Conservation (phyloP, 2,797 vertebrate genomes). For the Macroramphosus scolopax region DNA sequence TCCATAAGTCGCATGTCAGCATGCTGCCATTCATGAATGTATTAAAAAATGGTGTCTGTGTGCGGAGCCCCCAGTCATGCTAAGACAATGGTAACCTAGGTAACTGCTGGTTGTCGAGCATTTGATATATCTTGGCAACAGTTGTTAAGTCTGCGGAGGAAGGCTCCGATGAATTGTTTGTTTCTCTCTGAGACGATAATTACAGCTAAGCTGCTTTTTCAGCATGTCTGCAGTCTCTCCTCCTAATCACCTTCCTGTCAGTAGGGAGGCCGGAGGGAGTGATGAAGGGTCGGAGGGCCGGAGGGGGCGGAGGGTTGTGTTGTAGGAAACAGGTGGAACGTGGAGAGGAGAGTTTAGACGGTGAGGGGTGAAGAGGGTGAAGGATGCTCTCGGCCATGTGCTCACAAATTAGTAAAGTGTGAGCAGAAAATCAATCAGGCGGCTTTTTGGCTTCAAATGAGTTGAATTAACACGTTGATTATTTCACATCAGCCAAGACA, state of each 20-base stretch:
- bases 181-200: conserved; percentile 60
- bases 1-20: conserved; percentile 9
- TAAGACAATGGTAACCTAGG: conserved; percentile 65
- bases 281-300: too few species aligned
- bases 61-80: conserved; percentile 18
- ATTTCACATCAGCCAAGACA: not conserved
- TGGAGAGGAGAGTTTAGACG: not conserved
- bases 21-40: conserved; percentile 32
- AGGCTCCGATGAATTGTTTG: conserved; percentile 64
- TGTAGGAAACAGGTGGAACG: conserved; percentile 24
- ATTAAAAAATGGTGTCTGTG: conserved; percentile 17
- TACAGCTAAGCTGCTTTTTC: conserved; percentile 61
- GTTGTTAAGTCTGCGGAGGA: conserved; percentile 52
- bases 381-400: not conserved
- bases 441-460: not conserved
- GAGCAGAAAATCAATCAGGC: conserved; percentile 7
- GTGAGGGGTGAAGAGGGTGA: not conserved
- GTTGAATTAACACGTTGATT: not conserved
- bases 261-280: too few species aligned
- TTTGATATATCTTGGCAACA: conserved; percentile 62
- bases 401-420: too few species aligned
- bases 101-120: conserved; percentile 52
- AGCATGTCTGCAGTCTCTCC: conserved; percentile 53
- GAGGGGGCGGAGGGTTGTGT: conserved; percentile 20
- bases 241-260: conserved; percentile 53